Evolutionary conservation across 2,113 vertebrate genomes (phyloP), one percentile per base, ranked within the genome.

Genomic region (Ursus arctos): DNA sequence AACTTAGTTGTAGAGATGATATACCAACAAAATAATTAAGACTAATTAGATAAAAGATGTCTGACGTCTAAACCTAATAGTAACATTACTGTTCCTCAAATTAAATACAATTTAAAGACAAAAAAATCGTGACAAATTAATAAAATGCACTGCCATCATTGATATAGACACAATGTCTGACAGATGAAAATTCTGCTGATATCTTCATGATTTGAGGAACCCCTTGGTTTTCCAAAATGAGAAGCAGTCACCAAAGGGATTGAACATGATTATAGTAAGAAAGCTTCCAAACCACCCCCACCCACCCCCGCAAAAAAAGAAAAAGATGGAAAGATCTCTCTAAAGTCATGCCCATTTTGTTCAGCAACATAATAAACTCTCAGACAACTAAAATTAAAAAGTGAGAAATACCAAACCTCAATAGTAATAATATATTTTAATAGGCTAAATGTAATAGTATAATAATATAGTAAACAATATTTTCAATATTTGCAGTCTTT

Each of bases 61-160:
- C 82, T 88, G 31, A 36, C 88, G 28, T 19, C 53, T 94, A 92
- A 95, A 65, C 24, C 16, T 95, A 82, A n/a, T 16, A 79, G 9
- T 86, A 87, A 69, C 33, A 87, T 22, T 51, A 69, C 6, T 94
- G 36, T 76, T 71, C 74, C 47, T 82, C 61, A 72, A 91, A 81
- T 76, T 83, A 88, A 85, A 91, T 55, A 14, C 57, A 84, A 84
- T 31, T 90, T 76, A 90, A 96, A 94, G 90, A 94, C 33, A 96
- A 94, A 49, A 9, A 82, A 72, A 31, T 86, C 26, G 22, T 43
- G 43, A 91, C 12, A n/a, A 94, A 77, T 83, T 91, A 86, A 94
- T 53, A 94, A 89, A 95, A 53, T 82, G 31, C 6, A 93, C 4
- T 67, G 19, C 16, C 19, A 83, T 81, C 71, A 59, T 0, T 59